Conservation (phyloP, 2,113 vertebrate genomes). For the Dascyllus trimaculatus region DNA sequence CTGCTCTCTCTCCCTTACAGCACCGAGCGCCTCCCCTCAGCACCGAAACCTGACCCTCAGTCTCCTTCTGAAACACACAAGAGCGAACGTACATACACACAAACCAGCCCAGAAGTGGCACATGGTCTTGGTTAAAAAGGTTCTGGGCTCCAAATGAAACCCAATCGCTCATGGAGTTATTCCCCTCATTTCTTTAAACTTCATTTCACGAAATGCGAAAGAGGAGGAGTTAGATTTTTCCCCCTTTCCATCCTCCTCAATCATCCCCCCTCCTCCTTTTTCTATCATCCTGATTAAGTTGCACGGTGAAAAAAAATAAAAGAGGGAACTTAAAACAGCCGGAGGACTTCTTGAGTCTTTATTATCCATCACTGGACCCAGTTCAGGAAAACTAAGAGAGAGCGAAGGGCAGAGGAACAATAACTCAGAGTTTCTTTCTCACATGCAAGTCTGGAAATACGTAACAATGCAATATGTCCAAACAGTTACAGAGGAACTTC, state of each 20-base stretch:
- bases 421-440: slow-evolving; percentile 26
- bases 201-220: slow-evolving; percentile 70
- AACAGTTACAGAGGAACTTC: not conserved
- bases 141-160: slow-evolving; percentile 79
- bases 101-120: slow-evolving; percentile 74
- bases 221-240: slow-evolving; percentile 47
- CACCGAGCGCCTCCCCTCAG: slow-evolving; percentile 63
- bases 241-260: slow-evolving; percentile 1
- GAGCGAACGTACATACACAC: slow-evolving; percentile 32
- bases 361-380: slow-evolving; percentile 64
- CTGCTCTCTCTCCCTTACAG: slow-evolving; percentile 73
- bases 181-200: slow-evolving; percentile 75
- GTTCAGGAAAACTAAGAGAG: slow-evolving; percentile 52
- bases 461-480: not conserved
- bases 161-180: slow-evolving; percentile 72
- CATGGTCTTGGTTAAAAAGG: slow-evolving; percentile 85
- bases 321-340: slow-evolving; percentile 37
- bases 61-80: slow-evolving; percentile 50
- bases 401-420: slow-evolving; percentile 29
- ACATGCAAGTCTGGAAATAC: not conserved
- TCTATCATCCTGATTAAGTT: slow-evolving; percentile 62
- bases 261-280: slow-evolving; percentile 25
- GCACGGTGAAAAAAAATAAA: slow-evolving; percentile 31
- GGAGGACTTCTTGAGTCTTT: slow-evolving; percentile 56
- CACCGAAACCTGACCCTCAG: slow-evolving; percentile 70